Conservation (phyloP, 2,888 invertebrate species). For the Melikaiella ostensackeni region DNA sequence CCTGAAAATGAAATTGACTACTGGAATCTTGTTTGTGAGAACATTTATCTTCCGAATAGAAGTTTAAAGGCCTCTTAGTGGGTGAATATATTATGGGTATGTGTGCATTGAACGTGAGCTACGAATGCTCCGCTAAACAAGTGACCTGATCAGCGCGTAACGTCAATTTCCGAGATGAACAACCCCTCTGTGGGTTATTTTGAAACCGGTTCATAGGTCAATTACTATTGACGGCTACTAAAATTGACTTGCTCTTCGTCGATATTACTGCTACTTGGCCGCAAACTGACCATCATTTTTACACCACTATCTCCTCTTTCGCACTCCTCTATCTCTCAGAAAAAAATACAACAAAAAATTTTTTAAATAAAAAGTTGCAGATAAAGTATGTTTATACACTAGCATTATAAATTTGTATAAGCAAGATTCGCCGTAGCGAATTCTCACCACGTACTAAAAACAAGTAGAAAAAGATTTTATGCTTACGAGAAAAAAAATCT, state of each 20-base stretch:
- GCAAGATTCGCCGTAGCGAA: too few species aligned
- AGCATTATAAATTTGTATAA: too few species aligned
- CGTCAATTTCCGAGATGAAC: slow-evolving; percentile 7
- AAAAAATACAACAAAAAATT: not conserved
- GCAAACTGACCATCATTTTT: not conserved
- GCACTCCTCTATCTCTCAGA: not conserved
- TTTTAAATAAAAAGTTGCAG: not conserved
- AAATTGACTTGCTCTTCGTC: slow-evolving; percentile 10
- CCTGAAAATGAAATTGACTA: not conserved
- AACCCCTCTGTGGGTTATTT: slow-evolving; percentile 10
- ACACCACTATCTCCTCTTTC: not conserved
- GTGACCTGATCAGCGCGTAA: slow-evolving; percentile 5
- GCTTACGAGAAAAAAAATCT: too few species aligned
- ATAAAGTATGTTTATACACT: not conserved
- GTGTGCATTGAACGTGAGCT: not conserved
- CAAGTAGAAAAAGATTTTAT: too few species aligned
- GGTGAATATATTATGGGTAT: not conserved
- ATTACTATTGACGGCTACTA: slow-evolving; percentile 3
- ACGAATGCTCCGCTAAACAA: slow-evolving; percentile 5
- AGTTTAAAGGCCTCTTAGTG: not conserved
- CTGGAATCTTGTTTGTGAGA: not conserved
- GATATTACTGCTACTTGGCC: not conserved
- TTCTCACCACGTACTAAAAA: too few species aligned
- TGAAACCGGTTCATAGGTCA: slow-evolving; percentile 6
- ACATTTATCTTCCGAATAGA: not conserved